Evolutionary conservation across 2,797 vertebrate species (phyloP).

Genomic region (Cirrhinus mrigala): DNA sequence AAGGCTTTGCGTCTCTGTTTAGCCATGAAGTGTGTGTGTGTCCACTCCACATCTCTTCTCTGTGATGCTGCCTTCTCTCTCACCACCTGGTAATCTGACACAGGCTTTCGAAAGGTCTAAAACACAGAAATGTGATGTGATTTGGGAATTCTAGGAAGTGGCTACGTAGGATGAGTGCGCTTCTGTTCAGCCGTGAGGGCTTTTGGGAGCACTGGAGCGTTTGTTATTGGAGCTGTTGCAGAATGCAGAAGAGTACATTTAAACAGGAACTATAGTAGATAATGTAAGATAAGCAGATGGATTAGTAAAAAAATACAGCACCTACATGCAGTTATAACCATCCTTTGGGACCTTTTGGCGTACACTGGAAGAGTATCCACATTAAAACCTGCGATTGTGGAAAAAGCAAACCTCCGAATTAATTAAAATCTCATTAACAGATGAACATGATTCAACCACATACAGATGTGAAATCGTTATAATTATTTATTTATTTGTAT

Average conservation of each 20-base stretch:
- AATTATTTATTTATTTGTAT: too few relatives aligned
- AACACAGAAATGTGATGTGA: conserved; percentile 77
- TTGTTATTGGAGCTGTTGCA: conserved; percentile 91
- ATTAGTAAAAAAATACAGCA: conserved; percentile 27
- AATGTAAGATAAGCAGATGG: neutral
- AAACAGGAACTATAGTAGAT: neutral
- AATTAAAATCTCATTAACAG: neutral
- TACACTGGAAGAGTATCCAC: conserved; percentile 93
- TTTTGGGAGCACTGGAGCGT: conserved; percentile 90
- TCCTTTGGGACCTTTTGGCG: conserved; percentile 96
- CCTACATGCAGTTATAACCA: conserved; percentile 98
- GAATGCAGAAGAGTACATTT: conserved; percentile 28
- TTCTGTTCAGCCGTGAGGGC: conserved; percentile 94
- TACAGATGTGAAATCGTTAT: neutral
- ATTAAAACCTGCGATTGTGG: conserved; percentile 86
- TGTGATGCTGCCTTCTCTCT: conserved; percentile 96
- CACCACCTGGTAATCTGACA: conserved; percentile 94
- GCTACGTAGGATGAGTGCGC: conserved; percentile 87
- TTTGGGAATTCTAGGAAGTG: conserved; percentile 98
- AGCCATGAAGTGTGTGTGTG: conserved; percentile 97
- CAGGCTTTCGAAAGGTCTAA: conserved; percentile 94
- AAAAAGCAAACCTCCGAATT: neutral
- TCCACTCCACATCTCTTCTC: conserved; percentile 93
- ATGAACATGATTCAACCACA: neutral
- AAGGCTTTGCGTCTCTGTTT: conserved; percentile 97